These are phyloP conservation scores for Halocynthia roretzi DNA, from an alignment of 23 tunicate genomes.

Conservation along the genomic window DNA sequence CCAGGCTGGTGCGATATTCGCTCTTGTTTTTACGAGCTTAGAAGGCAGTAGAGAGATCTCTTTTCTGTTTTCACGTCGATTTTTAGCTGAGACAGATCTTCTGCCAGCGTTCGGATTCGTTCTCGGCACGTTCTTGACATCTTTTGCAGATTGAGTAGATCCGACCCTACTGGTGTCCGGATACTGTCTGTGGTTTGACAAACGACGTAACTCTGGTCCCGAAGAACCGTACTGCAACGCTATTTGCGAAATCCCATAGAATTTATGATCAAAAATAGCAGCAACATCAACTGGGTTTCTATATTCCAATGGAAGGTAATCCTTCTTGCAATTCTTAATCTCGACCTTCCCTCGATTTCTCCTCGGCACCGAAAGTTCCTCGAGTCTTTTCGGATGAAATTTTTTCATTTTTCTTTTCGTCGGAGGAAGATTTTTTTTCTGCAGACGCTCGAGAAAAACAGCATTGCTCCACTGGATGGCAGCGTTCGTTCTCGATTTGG, in stretches of 20 bases:
- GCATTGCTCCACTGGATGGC: no score
- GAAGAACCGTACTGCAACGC: constrained; percentile 8
- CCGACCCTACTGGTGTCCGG: not conserved
- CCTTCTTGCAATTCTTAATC: not conserved
- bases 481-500: no score
- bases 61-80: not conserved
- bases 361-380: constrained; percentile 15
- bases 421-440: not conserved
- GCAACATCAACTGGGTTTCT: not conserved
- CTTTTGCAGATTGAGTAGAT: not conserved
- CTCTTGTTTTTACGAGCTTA: constrained; percentile 5
- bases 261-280: not conserved
- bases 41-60: not conserved
- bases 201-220: not conserved
- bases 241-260: not conserved
- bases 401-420: constrained; percentile 1
- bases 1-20: not conserved
- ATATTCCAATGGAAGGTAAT: constrained; percentile 4
- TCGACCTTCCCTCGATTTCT: constrained; percentile 1
- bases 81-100: not conserved
- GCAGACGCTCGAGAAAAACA: no score
- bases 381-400: constrained; percentile 4
- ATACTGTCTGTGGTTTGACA: not conserved
- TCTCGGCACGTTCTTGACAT: not conserved
- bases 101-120: not conserved